These are phyloP conservation scores for Cheumatopsyche charites DNA, from an alignment of 1,140 invertebrate species.

Conservation along the genomic window DNA sequence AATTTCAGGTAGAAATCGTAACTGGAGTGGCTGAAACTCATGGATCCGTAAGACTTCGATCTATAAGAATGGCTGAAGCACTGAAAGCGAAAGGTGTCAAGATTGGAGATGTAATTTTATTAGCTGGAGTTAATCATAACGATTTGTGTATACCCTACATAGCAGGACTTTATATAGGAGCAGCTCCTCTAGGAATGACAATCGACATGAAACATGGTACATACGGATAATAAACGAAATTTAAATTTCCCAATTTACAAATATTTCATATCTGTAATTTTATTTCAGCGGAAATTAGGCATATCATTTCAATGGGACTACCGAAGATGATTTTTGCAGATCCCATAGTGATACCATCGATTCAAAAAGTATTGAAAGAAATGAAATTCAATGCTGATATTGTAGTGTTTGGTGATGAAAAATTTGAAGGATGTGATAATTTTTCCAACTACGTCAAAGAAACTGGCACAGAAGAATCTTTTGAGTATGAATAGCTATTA, in stretches of 20 bases:
- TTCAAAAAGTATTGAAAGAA: constrained; percentile 25
- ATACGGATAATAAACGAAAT: no score
- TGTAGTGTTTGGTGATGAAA: constrained; percentile 22
- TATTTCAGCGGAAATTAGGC: constrained; percentile 35
- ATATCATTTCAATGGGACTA: constrained; percentile 5
- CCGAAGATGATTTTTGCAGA: constrained; percentile 30
- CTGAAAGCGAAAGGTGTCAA: constrained; percentile 51
- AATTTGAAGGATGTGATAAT: neutral
- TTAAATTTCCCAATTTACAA: no score
- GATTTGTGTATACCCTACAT: constrained; percentile 53
- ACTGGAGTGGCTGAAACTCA: constrained; percentile 54
- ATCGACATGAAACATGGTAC: constrained; percentile 24
- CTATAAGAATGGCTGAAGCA: constrained; percentile 51
- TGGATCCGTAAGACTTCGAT: constrained; percentile 49
- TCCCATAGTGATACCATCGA: neutral
- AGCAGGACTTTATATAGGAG: constrained; percentile 51
- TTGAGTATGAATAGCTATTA: constrained; percentile 29
- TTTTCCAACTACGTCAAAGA: constrained; percentile 22
- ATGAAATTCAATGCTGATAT: constrained; percentile 4
- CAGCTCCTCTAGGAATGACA: constrained; percentile 24
- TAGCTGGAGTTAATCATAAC: constrained; percentile 54
- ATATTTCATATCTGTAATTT: neutral
- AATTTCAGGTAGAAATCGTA: constrained; percentile 54
- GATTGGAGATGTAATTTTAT: constrained; percentile 51
- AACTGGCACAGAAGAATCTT: constrained; percentile 26